Conservation (phyloP, 2,797 vertebrate species). For the Apodemus agrarius region DNA sequence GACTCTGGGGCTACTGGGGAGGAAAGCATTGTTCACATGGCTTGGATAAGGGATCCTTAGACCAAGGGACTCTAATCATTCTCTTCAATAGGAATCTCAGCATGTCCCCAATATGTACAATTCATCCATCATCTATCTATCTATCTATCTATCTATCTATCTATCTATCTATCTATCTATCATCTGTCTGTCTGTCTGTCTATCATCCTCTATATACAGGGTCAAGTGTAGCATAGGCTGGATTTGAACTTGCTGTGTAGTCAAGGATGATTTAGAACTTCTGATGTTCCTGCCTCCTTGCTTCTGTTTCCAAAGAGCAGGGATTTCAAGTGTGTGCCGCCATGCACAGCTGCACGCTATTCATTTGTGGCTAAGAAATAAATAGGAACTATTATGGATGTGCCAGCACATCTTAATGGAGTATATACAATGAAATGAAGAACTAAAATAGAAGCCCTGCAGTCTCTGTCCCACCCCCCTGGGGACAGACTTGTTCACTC, state of each 20-base stretch:
- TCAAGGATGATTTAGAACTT: neutral
- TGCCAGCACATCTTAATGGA: neutral
- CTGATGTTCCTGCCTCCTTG: neutral
- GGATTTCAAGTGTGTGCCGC: neutral
- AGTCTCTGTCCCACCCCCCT: accelerated
- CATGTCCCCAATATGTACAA: neutral
- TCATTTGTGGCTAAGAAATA: neutral
- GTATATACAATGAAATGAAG: neutral
- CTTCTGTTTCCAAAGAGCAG: neutral
- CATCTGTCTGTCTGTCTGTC: neutral
- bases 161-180: no score
- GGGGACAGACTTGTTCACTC: neutral
- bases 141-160: neutral
- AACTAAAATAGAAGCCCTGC: neutral
- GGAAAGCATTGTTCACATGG: neutral
- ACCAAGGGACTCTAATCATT: neutral
- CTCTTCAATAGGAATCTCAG: neutral
- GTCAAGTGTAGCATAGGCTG: neutral
- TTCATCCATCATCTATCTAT: neutral
- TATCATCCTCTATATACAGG: neutral
- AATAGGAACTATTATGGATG: neutral
- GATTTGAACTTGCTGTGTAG: neutral
- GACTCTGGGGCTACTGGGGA: neutral
- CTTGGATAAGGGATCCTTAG: neutral
- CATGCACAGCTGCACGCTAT: neutral